These are phyloP conservation scores for Scalopus aquaticus DNA, from an alignment of 2,113 vertebrate species.

Conservation along the genomic window DNA sequence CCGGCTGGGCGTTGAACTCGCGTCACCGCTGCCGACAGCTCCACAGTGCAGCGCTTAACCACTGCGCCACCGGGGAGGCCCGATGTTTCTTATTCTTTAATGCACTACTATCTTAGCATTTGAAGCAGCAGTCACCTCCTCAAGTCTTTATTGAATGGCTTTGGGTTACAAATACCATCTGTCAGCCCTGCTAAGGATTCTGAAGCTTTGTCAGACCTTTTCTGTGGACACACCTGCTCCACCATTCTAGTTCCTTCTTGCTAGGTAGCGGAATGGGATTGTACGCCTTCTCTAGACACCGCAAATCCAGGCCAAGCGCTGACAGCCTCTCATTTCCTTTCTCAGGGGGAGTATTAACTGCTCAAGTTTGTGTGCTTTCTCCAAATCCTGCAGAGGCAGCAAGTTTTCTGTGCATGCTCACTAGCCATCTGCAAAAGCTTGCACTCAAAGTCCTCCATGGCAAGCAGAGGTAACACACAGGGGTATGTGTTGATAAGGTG, in stretches of 20 bases:
- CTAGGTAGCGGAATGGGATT: no score
- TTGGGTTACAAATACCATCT: neutral
- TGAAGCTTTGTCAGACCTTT: neutral
- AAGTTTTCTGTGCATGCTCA: neutral
- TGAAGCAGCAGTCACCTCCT: neutral
- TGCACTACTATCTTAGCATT: neutral
- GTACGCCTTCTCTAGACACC: neutral
- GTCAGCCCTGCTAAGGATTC: neutral
- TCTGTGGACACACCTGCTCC: neutral
- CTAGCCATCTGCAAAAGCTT: neutral
- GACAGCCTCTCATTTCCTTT: neutral
- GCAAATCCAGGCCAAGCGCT: neutral
- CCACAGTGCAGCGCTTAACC: no score
- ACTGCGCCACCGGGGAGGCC: no score
- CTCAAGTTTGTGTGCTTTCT: neutral
- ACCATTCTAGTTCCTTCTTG: neutral
- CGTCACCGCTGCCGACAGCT: no score
- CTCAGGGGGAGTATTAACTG: neutral
- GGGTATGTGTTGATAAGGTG: neutral
- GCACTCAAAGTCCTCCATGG: neutral
- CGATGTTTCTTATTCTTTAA: neutral
- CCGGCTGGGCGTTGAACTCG: no score
- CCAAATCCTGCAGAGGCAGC: neutral
- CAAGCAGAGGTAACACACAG: no score
- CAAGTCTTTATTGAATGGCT: neutral